Conservation (phyloP, 2,797 vertebrate genomes). For the Austrolebias charrua region DNA sequence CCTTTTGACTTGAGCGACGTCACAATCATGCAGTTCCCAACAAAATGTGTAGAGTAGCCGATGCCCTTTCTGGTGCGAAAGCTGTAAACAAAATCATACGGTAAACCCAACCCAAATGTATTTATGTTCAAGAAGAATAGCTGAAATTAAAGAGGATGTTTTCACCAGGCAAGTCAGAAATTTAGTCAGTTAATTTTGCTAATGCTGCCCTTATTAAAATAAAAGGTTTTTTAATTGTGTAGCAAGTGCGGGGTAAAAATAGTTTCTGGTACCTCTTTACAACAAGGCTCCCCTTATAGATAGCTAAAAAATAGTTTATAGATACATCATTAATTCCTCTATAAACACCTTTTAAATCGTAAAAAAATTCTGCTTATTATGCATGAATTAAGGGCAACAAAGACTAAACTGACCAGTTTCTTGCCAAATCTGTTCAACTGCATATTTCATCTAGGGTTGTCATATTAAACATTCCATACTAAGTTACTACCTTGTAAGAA, state of each 20-base stretch:
- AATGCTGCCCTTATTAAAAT: constrained; percentile 1
- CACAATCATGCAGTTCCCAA: constrained; percentile 93
- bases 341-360: too few species aligned
- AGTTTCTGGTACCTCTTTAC: neutral
- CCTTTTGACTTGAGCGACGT: constrained; percentile 98
- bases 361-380: too few species aligned
- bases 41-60: constrained; percentile 97
- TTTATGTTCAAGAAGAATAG: constrained; percentile 4
- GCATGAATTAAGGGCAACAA: too few species aligned
- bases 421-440: too few species aligned
- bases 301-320: too few species aligned
- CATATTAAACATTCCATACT: too few species aligned
- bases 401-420: too few species aligned
- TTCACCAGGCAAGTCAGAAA: neutral
- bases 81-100: constrained; percentile 70
- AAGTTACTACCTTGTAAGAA: too few species aligned
- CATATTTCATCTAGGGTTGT: too few species aligned
- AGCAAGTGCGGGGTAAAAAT: constrained; percentile 12
- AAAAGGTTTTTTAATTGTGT: neutral
- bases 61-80: constrained; percentile 97
- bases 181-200: neutral
- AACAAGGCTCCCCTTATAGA: too few species aligned
- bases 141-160: neutral
- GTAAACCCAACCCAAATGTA: neutral
- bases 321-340: too few species aligned